Percentiles rank a stretch among this genome's conserved stretches.
Conservation (phyloP, 2,113 vertebrate genomes). For the Lanius collurio region DNA sequence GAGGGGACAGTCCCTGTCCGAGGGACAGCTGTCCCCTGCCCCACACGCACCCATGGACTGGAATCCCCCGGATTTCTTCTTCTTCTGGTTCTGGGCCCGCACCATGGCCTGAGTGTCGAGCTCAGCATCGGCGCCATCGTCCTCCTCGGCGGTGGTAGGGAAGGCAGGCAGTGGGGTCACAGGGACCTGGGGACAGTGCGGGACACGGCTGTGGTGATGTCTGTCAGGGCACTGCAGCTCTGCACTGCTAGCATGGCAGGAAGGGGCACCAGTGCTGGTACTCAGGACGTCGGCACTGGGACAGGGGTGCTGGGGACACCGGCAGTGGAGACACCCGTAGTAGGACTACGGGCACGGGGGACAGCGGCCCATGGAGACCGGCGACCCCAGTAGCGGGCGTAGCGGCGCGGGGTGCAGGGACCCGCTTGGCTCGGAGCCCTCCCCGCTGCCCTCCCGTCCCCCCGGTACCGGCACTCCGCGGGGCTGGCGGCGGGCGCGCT, state of each 20-base stretch:
- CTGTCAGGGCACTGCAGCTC: background rate
- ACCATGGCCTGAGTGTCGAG: conserved; percentile 87
- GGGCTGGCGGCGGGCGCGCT: background rate
- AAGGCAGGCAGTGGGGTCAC: conserved; percentile 72
- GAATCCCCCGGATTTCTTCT: conserved; percentile 98
- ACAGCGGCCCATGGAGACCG: background rate
- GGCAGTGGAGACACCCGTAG: no score
- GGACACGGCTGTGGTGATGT: rapidly evolving
- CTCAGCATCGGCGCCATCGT: conserved; percentile 79
- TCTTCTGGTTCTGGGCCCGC: conserved; percentile 94
- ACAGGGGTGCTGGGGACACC: rapidly evolving
- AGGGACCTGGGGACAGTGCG: background rate
- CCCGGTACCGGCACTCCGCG: conserved; percentile 15
- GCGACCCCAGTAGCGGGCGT: no score
- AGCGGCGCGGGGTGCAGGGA: no score
- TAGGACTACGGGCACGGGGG: background rate
- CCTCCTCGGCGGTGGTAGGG: conserved; percentile 73
- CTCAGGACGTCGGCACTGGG: rapidly evolving
- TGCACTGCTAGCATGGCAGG: background rate
- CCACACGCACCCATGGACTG: conserved; percentile 92
- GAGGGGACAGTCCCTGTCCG: background rate
- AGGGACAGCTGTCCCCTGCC: rapidly evolving
- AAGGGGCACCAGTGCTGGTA: background rate
- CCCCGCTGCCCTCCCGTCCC: no score
- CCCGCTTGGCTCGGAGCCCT: no score